Evolutionary conservation across 2,888 invertebrate species (phyloP).

Genomic region (Hetaerina titia): DNA sequence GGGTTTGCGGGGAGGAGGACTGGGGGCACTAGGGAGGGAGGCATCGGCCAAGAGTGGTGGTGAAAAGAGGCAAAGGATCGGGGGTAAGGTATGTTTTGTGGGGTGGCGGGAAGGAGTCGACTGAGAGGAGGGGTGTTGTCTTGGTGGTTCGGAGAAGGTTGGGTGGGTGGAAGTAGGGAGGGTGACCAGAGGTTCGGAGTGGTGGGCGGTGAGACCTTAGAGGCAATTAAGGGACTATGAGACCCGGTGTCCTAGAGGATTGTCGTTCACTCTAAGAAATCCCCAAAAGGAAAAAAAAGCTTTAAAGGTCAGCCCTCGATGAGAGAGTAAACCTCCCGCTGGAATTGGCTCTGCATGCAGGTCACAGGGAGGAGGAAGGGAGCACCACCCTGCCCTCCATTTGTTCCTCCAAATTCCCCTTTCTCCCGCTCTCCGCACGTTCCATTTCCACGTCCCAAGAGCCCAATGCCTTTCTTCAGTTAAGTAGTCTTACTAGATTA

Average conservation of each 20-base stretch:
- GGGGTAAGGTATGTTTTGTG: background rate
- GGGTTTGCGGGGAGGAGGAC: background rate
- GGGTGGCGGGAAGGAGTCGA: background rate
- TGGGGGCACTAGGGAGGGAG: background rate
- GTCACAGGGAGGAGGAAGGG: background rate
- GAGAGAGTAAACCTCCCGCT: constrained; percentile 32
- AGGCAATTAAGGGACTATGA: constrained; percentile 53
- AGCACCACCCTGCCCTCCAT: background rate
- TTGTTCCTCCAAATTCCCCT: background rate
- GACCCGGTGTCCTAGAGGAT: constrained; percentile 4
- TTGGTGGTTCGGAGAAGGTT: background rate
- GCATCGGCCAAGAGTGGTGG: background rate
- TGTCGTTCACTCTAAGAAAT: constrained; percentile 53
- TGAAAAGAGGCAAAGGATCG: too few relatives aligned
- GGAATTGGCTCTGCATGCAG: constrained; percentile 19
- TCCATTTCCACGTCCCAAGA: background rate
- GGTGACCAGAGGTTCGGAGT: background rate
- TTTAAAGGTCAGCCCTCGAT: constrained; percentile 49
- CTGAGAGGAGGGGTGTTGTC: background rate
- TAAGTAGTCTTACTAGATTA: too few relatives aligned
- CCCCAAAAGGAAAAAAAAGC: constrained; percentile 18
- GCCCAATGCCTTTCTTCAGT: background rate
- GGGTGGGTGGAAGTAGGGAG: too few relatives aligned
- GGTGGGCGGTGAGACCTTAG: background rate
- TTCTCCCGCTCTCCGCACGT: background rate